A percentile compares a stretch with the other conserved stretches of the same genome.
These are phyloP conservation scores for Papilio machaon DNA, from an alignment of 1,140 invertebrate species.

Conservation along the genomic window DNA sequence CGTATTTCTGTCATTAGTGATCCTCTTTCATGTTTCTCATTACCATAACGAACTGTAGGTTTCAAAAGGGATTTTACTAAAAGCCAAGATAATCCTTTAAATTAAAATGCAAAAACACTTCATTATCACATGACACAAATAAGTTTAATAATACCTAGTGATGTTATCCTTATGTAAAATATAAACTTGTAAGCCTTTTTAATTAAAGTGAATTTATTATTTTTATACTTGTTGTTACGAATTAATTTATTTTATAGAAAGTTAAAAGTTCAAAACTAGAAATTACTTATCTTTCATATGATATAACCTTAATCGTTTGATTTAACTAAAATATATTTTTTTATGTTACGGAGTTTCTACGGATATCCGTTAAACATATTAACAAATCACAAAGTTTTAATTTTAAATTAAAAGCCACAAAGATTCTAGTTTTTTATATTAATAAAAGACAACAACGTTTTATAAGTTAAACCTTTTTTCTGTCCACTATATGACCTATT, in stretches of 20 bases:
- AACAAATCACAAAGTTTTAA: neutral
- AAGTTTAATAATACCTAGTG: neutral
- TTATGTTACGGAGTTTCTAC: no score
- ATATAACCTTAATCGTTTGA: no score
- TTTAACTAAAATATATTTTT: no score
- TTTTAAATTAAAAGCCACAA: neutral
- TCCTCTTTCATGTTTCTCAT: slow-evolving; percentile 35
- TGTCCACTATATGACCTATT: neutral
- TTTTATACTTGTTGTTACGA: neutral
- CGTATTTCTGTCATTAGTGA: slow-evolving; percentile 24
- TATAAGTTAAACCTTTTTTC: neutral
- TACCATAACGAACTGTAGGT: slow-evolving; percentile 32
- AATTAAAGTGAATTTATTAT: neutral
- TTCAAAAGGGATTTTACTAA: slow-evolving; percentile 15
- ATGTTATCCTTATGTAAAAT: neutral
- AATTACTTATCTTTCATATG: no score
- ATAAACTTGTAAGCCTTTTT: neutral
- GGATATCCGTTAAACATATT: neutral
- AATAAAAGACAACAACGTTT: neutral
- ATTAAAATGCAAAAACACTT: slow-evolving; percentile 25
- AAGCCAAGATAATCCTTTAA: slow-evolving; percentile 25
- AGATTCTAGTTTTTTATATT: neutral
- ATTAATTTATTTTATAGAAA: neutral
- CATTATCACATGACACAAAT: slow-evolving; percentile 9
- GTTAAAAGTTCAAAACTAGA: no score